Evolutionary conservation across 2,888 invertebrate genomes (phyloP).

Genomic region (Thelaira solivaga): DNA sequence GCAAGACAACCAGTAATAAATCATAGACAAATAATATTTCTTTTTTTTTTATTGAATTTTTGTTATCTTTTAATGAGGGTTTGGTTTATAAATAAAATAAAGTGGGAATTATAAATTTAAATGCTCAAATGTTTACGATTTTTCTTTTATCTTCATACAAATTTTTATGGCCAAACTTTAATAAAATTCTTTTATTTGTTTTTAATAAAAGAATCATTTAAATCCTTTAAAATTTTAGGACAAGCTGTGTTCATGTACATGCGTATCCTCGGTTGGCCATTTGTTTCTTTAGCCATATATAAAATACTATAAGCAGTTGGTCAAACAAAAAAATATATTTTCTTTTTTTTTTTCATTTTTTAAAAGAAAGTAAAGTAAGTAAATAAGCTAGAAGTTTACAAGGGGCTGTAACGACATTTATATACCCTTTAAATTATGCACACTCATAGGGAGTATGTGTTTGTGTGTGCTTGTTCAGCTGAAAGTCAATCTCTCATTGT

Average conservation of each 20-base stretch:
- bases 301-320: constrained; percentile 30
- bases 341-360: too few relatives aligned
- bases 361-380: too few relatives aligned
- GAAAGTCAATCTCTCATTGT: too few relatives aligned
- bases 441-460: too few relatives aligned
- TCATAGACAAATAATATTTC: background rate
- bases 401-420: too few relatives aligned
- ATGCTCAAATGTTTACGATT: background rate
- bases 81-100: constrained; percentile 4
- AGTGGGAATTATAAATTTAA: constrained; percentile 16
- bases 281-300: constrained; percentile 38
- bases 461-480: too few relatives aligned
- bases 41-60: background rate
- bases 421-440: too few relatives aligned
- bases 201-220: constrained; percentile 18
- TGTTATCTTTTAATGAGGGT: background rate
- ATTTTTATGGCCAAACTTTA: background rate
- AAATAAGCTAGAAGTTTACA: too few relatives aligned
- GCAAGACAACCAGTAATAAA: too few relatives aligned
- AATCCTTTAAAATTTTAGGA: constrained; percentile 28
- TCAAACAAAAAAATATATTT: constrained; percentile 6
- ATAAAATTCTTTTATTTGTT: constrained; percentile 10
- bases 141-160: background rate
- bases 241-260: constrained; percentile 1
- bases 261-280: background rate